These are phyloP conservation scores for Sacculina carcini DNA, from an alignment of 2,888 invertebrate genomes.

Conservation along the genomic window DNA sequence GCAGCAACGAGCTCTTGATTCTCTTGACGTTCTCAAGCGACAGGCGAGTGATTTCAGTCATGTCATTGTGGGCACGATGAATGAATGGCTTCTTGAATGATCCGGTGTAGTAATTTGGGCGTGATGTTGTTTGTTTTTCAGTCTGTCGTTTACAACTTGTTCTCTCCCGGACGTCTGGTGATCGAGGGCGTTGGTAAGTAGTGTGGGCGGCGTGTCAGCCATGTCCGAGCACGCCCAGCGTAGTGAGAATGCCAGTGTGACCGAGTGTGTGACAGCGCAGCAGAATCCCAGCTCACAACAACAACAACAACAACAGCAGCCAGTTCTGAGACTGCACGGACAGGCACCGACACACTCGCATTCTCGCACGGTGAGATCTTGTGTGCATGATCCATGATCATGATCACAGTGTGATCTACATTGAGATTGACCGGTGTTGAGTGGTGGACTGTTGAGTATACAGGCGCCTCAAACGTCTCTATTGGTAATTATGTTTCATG, in stretches of 20 bases:
- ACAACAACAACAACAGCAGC: too few species aligned
- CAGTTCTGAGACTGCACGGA: too few species aligned
- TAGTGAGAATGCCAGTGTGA: neutral
- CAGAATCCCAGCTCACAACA: neutral
- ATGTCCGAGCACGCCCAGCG: neutral
- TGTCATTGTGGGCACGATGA: neutral
- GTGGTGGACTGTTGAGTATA: too few species aligned
- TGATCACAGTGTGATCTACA: too few species aligned
- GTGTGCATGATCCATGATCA: too few species aligned
- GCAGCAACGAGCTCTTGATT: neutral
- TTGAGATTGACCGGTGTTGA: too few species aligned
- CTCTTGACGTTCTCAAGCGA: neutral
- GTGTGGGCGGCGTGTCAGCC: neutral
- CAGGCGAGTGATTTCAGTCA: neutral
- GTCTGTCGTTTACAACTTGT: neutral
- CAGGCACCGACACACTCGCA: too few species aligned
- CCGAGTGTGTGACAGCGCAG: neutral
- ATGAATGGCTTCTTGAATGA: neutral
- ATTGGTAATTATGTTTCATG: too few species aligned
- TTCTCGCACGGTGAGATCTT: too few species aligned
- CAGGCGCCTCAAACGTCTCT: too few species aligned
- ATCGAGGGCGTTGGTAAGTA: slow-evolving; percentile 1
- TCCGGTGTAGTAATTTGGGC: neutral
- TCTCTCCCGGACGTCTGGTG: neutral
- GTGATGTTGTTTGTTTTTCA: too few species aligned